phyloP scores from a whole-genome alignment of 2,113 vertebrate genomes.

The Megaleporinus macrocephalus region DNA sequence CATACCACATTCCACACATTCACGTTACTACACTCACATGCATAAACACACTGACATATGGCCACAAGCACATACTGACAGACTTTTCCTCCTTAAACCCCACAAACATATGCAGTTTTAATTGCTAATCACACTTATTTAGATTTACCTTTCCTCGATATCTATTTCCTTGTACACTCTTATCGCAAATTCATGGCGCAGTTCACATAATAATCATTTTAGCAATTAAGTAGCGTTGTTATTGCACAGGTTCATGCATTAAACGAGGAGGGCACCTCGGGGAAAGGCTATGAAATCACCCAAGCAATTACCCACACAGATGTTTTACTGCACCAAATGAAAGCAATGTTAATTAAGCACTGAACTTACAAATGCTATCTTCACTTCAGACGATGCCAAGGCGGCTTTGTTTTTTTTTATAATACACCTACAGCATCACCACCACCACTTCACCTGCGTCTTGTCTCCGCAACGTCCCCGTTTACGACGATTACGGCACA shows the following conservation, averaged over 20 bases:
- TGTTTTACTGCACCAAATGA: slow-evolving; percentile 59
- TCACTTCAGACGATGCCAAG: neutral
- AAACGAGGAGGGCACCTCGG: slow-evolving; percentile 51
- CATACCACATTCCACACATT: neutral
- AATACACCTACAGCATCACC: neutral
- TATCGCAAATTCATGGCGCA: slow-evolving; percentile 23
- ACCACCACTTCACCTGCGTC: neutral
- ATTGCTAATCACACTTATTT: slow-evolving; percentile 43
- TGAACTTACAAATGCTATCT: slow-evolving; percentile 50
- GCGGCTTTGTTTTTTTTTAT: neutral
- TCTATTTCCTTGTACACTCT: neutral
- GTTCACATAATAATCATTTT: slow-evolving; percentile 32
- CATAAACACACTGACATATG: neutral
- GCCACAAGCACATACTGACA: no score
- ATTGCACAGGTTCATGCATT: slow-evolving; percentile 59
- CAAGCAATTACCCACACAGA: slow-evolving; percentile 62
- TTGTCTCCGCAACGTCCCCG: neutral
- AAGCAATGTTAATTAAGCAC: slow-evolving; percentile 59
- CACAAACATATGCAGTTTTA: neutral
- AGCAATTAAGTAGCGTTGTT: slow-evolving; percentile 54
- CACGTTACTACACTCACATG: neutral
- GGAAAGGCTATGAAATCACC: slow-evolving; percentile 54
- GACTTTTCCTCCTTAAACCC: neutral
- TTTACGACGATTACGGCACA: neutral
- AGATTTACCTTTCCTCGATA: slow-evolving; percentile 9